Conservation (phyloP, 1,140 invertebrate genomes). For the Euglossa dilemma region DNA sequence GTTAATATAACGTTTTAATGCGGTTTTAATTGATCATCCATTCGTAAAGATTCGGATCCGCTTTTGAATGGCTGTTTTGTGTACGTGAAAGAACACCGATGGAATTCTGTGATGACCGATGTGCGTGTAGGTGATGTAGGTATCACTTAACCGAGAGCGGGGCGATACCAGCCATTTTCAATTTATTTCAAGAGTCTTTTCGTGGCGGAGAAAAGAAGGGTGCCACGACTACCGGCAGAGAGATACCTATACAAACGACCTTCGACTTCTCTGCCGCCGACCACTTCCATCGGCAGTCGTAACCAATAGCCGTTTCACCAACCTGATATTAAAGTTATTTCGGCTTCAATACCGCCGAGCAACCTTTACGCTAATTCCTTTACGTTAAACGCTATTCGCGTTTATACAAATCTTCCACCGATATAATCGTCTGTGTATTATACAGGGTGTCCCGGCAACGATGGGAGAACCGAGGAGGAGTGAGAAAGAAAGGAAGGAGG, state of each 20-base stretch:
- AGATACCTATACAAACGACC: conserved; percentile 72
- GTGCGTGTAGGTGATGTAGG: conserved; percentile 72
- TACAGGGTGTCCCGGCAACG: too few relatives aligned
- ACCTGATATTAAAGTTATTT: conserved; percentile 63
- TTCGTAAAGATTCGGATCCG: conserved; percentile 46
- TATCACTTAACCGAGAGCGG: conserved; percentile 76
- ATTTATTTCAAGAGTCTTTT: conserved; percentile 80
- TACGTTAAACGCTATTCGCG: too few relatives aligned
- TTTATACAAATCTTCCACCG: neutral
- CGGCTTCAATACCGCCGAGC: conserved; percentile 34
- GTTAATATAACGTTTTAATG: conserved; percentile 41
- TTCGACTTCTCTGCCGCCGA: conserved; percentile 22
- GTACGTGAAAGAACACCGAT: conserved; percentile 54
- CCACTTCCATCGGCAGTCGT: conserved; percentile 37
- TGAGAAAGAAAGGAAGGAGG: too few relatives aligned
- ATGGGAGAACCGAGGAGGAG: too few relatives aligned
- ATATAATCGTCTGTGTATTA: neutral
- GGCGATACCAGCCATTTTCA: conserved; percentile 79
- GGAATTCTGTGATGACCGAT: conserved; percentile 47
- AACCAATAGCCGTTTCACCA: conserved; percentile 51
- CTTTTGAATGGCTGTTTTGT: conserved; percentile 54
- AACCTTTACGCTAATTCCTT: neutral
- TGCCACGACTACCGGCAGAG: conserved; percentile 56
- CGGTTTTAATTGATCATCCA: conserved; percentile 56
- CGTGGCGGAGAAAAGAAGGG: conserved; percentile 76